Percentiles rank a stretch among this genome's conserved stretches.
Conservation (phyloP, 2,113 vertebrate species). For the Antidorcas marsupialis region DNA sequence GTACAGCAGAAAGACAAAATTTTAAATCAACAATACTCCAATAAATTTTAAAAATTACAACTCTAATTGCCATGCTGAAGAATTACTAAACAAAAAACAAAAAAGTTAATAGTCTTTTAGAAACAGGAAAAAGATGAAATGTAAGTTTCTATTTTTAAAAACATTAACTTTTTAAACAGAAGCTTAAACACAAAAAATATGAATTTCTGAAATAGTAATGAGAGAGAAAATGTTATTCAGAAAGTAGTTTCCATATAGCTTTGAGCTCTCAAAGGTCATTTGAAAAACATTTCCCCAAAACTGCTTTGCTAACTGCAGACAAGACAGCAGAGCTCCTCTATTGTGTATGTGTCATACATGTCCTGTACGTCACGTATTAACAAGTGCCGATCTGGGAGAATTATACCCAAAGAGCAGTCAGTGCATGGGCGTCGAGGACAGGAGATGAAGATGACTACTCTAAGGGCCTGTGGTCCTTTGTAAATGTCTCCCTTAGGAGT, state of each 20-base stretch:
- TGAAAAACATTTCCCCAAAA: background rate
- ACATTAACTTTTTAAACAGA: conserved; percentile 12
- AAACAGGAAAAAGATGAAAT: background rate
- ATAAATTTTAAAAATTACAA: background rate
- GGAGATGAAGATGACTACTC: background rate
- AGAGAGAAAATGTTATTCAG: background rate
- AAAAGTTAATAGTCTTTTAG: background rate
- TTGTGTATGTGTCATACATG: background rate
- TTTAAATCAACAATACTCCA: background rate
- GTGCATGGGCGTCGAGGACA: background rate
- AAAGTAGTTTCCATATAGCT: background rate
- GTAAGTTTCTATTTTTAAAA: background rate
- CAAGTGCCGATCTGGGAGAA: background rate
- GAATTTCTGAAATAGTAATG: conserved; percentile 10
- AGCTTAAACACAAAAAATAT: background rate
- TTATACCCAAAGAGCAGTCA: background rate
- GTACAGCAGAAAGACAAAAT: background rate
- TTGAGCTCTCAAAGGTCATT: background rate
- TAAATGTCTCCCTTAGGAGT: background rate
- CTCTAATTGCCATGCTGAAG: background rate
- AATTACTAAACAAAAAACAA: conserved; percentile 2
- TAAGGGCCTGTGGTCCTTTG: background rate
- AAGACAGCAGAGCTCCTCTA: background rate
- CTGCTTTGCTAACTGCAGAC: background rate
- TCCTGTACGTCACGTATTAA: background rate